Percentiles rank a stretch among this genome's conserved stretches.
phyloP scores from a whole-genome alignment of 1,140 invertebrate genomes.

The Oryzaephilus surinamensis region DNA sequence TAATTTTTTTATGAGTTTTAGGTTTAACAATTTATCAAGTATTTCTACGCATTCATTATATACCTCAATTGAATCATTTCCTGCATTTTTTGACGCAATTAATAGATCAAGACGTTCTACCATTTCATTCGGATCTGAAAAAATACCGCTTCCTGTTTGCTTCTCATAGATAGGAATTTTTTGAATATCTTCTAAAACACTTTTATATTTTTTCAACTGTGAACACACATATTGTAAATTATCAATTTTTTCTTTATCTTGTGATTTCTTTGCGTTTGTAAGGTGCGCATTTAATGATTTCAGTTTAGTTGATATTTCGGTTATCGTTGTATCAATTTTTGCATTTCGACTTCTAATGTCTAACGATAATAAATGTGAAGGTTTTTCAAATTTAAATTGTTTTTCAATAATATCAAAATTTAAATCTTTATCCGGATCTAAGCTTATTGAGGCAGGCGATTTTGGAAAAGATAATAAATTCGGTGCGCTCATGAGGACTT shows the following conservation, averaged over 20 bases:
- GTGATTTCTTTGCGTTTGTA: constrained; percentile 9
- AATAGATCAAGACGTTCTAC: constrained; percentile 11
- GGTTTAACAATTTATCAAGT: constrained; percentile 10
- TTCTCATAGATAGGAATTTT: constrained; percentile 7
- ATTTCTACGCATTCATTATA: constrained; percentile 12
- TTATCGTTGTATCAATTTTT: constrained; percentile 10
- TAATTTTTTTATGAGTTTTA: constrained; percentile 10
- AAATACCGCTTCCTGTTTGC: constrained; percentile 8
- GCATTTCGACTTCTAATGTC: constrained; percentile 10
- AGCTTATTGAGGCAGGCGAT: constrained; percentile 6
- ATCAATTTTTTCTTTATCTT: constrained; percentile 11
- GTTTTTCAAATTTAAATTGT: constrained; percentile 10
- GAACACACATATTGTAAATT: constrained; percentile 7
- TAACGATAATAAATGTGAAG: constrained; percentile 11
- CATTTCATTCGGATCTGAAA: constrained; percentile 9
- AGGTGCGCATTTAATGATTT: constrained; percentile 9
- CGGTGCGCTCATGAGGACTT: neutral
- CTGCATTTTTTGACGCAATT: constrained; percentile 13
- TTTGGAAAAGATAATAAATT: constrained; percentile 6
- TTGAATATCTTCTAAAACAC: constrained; percentile 9
- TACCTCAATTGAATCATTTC: constrained; percentile 12
- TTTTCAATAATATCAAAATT: constrained; percentile 12
- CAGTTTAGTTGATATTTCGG: constrained; percentile 9
- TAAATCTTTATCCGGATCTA: constrained; percentile 10
- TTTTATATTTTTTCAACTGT: constrained; percentile 9